These are phyloP conservation scores for Heliocidaris erythrogramma DNA, from an alignment of 35 echinoderm and acorn worm species.

Conservation along the genomic window DNA sequence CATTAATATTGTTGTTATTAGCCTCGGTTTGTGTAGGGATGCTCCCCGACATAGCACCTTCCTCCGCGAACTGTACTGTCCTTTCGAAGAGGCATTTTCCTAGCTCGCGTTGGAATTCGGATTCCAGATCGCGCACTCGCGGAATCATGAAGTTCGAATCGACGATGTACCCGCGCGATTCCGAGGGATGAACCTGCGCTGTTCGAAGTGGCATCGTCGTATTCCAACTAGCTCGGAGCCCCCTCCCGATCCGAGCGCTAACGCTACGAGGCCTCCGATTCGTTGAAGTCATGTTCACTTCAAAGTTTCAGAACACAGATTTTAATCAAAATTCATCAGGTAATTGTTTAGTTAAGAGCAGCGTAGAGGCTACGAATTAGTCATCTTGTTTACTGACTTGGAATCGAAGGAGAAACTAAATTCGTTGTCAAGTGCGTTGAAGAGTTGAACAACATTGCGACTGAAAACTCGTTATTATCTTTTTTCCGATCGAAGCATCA, in stretches of 20 bases:
- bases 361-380: not conserved
- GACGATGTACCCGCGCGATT: slow-evolving; percentile 35
- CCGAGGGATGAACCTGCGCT: slow-evolving; percentile 13
- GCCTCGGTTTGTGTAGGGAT: not conserved
- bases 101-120: slow-evolving; percentile 48
- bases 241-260: not conserved
- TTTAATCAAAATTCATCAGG: not conserved
- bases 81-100: slow-evolving; percentile 62
- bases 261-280: slow-evolving; percentile 9
- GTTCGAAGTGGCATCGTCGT: slow-evolving; percentile 27
- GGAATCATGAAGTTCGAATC: slow-evolving; percentile 43
- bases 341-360: too few species aligned
- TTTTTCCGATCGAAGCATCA: not conserved
- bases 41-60: not conserved
- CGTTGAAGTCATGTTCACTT: not conserved
- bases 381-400: not conserved
- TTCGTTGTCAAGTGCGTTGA: not conserved
- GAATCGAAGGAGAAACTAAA: not conserved
- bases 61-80: slow-evolving; percentile 31
- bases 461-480: not conserved
- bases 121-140: slow-evolving; percentile 51
- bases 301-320: not conserved
- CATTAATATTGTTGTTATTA: not conserved
- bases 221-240: slow-evolving; percentile 32
- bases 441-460: not conserved